Evolutionary conservation across 2,888 invertebrate genomes (phyloP), one percentile per base, ranked within the genome.

Genomic region (Heliconius hortense): DNA sequence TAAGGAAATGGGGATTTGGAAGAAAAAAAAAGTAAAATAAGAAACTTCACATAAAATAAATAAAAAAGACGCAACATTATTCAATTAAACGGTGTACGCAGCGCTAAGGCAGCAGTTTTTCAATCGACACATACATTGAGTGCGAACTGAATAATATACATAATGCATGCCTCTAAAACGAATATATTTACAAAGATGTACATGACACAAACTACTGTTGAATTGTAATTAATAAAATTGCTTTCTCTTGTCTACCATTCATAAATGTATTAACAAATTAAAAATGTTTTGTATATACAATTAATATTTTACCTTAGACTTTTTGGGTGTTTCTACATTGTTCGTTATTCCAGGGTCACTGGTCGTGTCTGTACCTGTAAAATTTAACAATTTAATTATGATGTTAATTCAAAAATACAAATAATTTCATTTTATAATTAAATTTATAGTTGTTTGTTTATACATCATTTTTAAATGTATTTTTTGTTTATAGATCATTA

Each of bases 261-360:
- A 85, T 81, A 76, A 79, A 81, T 78, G 80, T 82, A 83, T 81
- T 79, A 73, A 81, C 78, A 79, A 21, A 24, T 67, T 53, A 62
- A 18, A 63, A 24, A 56, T 26, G 39, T 56, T 13, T 39, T 63
- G 26, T 26, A 63, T 72, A 39, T 72, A 64, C 72, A 73, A 69
- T 74, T 26, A 56, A 35, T 56, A 43, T 10, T 87, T 87, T 81
- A 94, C 94, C 91, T 92, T 93, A 4, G 90, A 86, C 80, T 90
- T 94, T 84, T 93, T 94, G 39, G 94, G 94, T 8, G 94, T 92
- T 35, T 94, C 94, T 15, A 89, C 86, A 80, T 94, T 94, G 84
- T 93, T 94, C 11, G 91, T 90, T 78, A 92, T 83, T 60, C 94
- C 94, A 1, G 93, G 91, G 74, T 94, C 94, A 78, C 93, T 92